phyloP scores from a whole-genome alignment of 1,140 invertebrate genomes.

The Notospermus geniculatus region DNA sequence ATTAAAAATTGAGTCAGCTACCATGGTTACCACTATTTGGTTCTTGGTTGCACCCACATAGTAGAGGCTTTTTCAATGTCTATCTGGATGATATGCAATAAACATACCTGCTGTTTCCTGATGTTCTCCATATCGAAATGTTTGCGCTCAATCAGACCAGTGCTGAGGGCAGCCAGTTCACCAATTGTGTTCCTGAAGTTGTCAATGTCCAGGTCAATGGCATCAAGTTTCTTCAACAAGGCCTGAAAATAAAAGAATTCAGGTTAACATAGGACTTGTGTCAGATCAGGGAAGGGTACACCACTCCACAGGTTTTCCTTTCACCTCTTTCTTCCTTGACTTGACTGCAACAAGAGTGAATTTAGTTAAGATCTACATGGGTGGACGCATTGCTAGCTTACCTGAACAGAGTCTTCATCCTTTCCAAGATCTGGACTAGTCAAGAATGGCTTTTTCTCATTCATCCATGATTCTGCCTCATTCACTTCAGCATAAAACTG shows the following conservation, averaged over 20 bases:
- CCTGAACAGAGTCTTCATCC: constrained; percentile 95
- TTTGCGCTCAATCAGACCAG: constrained; percentile 83
- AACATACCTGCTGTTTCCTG: constrained; percentile 85
- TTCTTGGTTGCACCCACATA: too few species aligned
- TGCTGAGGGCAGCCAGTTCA: constrained; percentile 81
- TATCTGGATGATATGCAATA: too few species aligned
- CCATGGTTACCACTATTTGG: too few species aligned
- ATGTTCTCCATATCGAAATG: constrained; percentile 87
- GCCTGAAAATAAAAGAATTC: too few species aligned
- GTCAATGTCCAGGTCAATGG: constrained; percentile 93
- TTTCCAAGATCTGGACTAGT: constrained; percentile 90
- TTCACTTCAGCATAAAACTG: constrained; percentile 99
- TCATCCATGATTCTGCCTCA: constrained; percentile 98
- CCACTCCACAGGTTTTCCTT: too few species aligned
- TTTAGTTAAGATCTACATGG: constrained; percentile 83
- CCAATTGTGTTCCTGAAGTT: constrained; percentile 91
- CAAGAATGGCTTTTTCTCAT: constrained; percentile 96
- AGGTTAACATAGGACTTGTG: too few species aligned
- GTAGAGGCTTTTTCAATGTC: too few species aligned
- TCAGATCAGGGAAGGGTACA: too few species aligned
- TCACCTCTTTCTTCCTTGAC: too few species aligned
- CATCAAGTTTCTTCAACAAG: constrained; percentile 96
- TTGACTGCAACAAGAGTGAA: constrained; percentile 98
- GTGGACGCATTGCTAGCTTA: too few species aligned
- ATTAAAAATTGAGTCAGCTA: too few species aligned